These are phyloP conservation scores for Microctenopoma stevenorrisi DNA, from an alignment of 2,797 vertebrate species.

Conservation along the genomic window DNA sequence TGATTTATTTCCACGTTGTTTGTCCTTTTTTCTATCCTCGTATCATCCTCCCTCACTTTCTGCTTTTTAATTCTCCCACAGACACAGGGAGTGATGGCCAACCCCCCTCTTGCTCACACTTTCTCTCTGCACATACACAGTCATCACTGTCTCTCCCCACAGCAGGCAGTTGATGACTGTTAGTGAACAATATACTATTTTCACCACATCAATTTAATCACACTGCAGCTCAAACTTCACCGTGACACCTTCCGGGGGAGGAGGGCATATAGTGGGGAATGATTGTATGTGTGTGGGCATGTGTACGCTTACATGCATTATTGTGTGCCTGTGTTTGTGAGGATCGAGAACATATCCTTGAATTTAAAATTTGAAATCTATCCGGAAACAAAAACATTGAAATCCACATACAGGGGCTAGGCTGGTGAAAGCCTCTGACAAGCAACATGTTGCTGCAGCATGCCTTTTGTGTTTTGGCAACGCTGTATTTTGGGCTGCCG, in stretches of 20 bases:
- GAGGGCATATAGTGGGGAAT: slow-evolving; percentile 43
- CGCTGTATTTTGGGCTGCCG: slow-evolving; percentile 48
- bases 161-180: slow-evolving; percentile 52
- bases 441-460: slow-evolving; percentile 37
- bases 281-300: slow-evolving; percentile 40
- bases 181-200: slow-evolving; percentile 57
- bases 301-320: slow-evolving; percentile 50
- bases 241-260: slow-evolving; percentile 48
- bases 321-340: slow-evolving; percentile 48
- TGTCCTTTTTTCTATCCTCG: too few relatives aligned
- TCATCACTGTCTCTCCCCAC: slow-evolving; percentile 41
- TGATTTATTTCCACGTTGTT: background rate
- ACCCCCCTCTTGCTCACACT: slow-evolving; percentile 10
- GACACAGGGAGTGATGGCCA: slow-evolving; percentile 33
- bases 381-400: slow-evolving; percentile 17
- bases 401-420: slow-evolving; percentile 28
- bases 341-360: slow-evolving; percentile 66
- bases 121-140: slow-evolving; percentile 9
- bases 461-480: slow-evolving; percentile 50
- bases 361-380: slow-evolving; percentile 33
- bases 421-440: slow-evolving; percentile 50
- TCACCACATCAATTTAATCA: slow-evolving; percentile 60
- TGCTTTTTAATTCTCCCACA: slow-evolving; percentile 31
- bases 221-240: slow-evolving; percentile 56
- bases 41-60: background rate